These are phyloP conservation scores for Danio rerio DNA, from an alignment of 2,113 vertebrate genomes.

Conservation along the genomic window GRCz12tu NC_133187.1:42798501-42799000, in stretches of 20 bases:
- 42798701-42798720: constrained; percentile 23
- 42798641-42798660: background rate
- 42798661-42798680: background rate
- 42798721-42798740: background rate
- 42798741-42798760: constrained; percentile 11
- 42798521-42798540: background rate
- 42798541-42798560: background rate
- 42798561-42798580: background rate
- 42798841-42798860: constrained; percentile 1
- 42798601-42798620: constrained; percentile 17
- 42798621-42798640: background rate
- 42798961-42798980: background rate
- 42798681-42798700: background rate
- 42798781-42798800: constrained; percentile 6
- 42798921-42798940: background rate
- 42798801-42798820: background rate
- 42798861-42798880: background rate
- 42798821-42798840: background rate
- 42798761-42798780: background rate
- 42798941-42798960: background rate
- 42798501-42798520: background rate
- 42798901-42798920: background rate
- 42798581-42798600: background rate
- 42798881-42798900: background rate
- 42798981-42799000: background rate